These are phyloP conservation scores for Cyclophora albipunctata DNA, from an alignment of 2,888 invertebrate genomes.

Conservation along the genomic window DNA sequence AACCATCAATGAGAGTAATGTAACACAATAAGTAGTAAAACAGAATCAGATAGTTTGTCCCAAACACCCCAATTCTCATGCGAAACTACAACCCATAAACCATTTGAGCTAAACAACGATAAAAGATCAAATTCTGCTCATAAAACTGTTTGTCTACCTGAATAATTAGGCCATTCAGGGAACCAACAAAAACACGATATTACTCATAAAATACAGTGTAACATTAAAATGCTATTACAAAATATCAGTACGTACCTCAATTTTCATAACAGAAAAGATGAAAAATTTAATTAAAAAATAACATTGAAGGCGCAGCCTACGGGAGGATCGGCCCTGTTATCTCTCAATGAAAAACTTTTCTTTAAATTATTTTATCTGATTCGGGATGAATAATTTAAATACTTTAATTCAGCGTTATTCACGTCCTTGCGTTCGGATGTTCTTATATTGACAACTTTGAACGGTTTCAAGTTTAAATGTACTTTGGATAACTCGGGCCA, in stretches of 20 bases:
- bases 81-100: constrained; percentile 2
- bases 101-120: constrained; percentile 8
- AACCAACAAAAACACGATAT: constrained; percentile 14
- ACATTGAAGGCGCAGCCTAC: constrained; percentile 19
- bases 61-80: too few relatives aligned
- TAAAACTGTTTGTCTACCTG: constrained; percentile 10
- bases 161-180: constrained; percentile 13
- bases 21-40: too few relatives aligned
- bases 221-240: constrained; percentile 31
- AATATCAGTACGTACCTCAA: constrained; percentile 26
- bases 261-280: constrained; percentile 33
- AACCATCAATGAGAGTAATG: too few relatives aligned
- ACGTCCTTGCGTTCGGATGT: neutral
- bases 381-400: constrained; percentile 35
- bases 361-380: neutral
- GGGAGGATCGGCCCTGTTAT: too few relatives aligned
- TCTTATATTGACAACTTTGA: neutral
- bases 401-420: constrained; percentile 21
- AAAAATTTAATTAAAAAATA: constrained; percentile 44
- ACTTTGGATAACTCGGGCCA: too few relatives aligned
- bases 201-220: constrained; percentile 18
- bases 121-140: constrained; percentile 6
- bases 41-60: too few relatives aligned
- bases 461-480: too few relatives aligned
- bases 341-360: constrained; percentile 1